Percentiles rank a stretch among this genome's conserved stretches.
These are phyloP conservation scores for Spodoptera littoralis DNA, from an alignment of 2,888 invertebrate species.

Conservation along the genomic window DNA sequence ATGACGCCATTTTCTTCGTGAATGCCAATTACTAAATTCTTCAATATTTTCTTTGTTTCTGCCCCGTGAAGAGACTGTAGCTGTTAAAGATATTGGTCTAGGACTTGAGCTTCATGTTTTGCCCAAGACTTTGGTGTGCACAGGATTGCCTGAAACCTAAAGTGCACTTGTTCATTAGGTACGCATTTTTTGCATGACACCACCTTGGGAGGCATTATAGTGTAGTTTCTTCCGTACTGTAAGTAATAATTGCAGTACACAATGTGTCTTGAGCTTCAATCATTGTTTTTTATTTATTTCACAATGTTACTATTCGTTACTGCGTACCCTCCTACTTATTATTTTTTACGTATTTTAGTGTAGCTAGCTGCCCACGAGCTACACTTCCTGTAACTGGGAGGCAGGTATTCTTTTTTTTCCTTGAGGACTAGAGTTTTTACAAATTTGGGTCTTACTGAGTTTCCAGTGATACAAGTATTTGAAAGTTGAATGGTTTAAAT, in stretches of 20 bases:
- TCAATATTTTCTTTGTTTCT: constrained; percentile 82
- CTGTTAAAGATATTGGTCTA: constrained; percentile 48
- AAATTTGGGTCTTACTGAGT: constrained; percentile 1
- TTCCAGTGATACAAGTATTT: constrained; percentile 4
- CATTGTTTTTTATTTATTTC: constrained; percentile 26
- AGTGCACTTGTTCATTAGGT: constrained; percentile 61
- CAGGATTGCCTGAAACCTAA: constrained; percentile 52
- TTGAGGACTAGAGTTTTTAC: not conserved
- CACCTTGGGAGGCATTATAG: constrained; percentile 77
- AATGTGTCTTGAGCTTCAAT: constrained; percentile 11
- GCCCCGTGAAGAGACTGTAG: constrained; percentile 48
- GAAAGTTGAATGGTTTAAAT: constrained; percentile 7
- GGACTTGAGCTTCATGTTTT: constrained; percentile 57
- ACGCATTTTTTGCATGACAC: constrained; percentile 85
- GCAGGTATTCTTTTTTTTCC: constrained; percentile 29
- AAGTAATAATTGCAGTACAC: constrained; percentile 10
- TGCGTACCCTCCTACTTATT: constrained; percentile 34
- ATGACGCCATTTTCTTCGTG: constrained; percentile 90
- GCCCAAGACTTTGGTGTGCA: constrained; percentile 53
- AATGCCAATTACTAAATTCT: constrained; percentile 88
- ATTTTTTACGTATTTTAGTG: constrained; percentile 28
- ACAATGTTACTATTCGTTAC: constrained; percentile 18
- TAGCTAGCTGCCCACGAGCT: constrained; percentile 42
- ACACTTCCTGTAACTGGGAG: constrained; percentile 47
- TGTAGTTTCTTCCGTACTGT: constrained; percentile 61